Evolutionary conservation across 2,888 invertebrate species (phyloP), one percentile per base, ranked within the genome.

Genomic region (Timema cristinae): DNA sequence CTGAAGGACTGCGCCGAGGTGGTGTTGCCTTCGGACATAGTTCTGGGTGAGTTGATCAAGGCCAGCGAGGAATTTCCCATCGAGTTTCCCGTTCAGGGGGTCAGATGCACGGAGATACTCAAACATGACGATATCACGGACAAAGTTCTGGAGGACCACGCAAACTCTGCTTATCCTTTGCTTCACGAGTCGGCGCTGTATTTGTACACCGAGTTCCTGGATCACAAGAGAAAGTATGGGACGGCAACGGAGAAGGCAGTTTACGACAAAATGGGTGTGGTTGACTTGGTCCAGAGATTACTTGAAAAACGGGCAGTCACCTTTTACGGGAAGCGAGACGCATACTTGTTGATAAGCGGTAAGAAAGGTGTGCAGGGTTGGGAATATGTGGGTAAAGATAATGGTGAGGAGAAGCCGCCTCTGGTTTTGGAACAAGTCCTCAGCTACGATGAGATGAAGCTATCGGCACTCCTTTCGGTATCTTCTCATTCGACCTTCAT

Each of bases 141-240:
- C 52, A 78, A 80, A 10, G 73, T 76, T 5, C 77, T 81, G 11
- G 81, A 81, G 80, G 80, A 81, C 52, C 61, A 71, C 52, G 59
- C 50, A 13, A 69, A 72, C 16, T 89, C 90, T 0, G 87, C 86
- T 0, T 91, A 91, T 79, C 90, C 91, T 0, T 75, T 91, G 5
- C 83, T 91, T 74, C 91, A 91, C 76, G 91, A 91, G 78, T 84
- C 88, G 68, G 87, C 87, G 9, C 75, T 91, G 5, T 81, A 85
- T 2, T 80, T 91, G 4, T 88, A 88, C 79, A 85, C 88, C 8
- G 84, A 85, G 73, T 91, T 90, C 80, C 82, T 91, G 69, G 86
- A 88, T 76, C 32, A 73, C 77, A 72, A 80, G 80, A 77, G 81
- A 81, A 15, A 70, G 5, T 83, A 83, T 72, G 86, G 86, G 32